These are phyloP conservation scores for Formica aserva DNA, from an alignment of 2,888 invertebrate species.

Conservation along the genomic window DNA sequence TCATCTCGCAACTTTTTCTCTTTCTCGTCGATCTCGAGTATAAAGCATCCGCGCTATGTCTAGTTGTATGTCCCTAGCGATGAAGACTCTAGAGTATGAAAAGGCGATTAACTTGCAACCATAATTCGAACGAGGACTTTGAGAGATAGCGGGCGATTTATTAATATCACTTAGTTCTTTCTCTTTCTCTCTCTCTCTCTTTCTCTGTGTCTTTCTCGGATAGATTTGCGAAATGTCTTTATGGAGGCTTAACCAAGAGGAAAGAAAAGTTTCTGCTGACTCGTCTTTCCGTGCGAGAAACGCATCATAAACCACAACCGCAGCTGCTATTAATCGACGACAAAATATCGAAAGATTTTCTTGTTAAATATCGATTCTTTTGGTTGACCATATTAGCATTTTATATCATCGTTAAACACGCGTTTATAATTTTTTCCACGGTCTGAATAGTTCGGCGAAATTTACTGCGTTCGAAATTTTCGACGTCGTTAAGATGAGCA, in stretches of 20 bases:
- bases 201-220: background rate
- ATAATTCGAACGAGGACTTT: background rate
- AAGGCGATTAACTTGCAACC: constrained; percentile 33
- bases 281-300: background rate
- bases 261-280: constrained; percentile 6
- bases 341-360: background rate
- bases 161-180: constrained; percentile 33
- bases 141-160: constrained; percentile 7
- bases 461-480: background rate
- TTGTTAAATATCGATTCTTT: background rate
- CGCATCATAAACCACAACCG: background rate
- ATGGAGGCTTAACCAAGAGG: background rate
- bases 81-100: constrained; percentile 7
- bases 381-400: background rate
- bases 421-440: background rate
- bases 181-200: background rate
- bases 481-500: background rate
- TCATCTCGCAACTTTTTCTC: constrained; percentile 12
- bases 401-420: background rate
- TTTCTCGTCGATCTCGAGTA: constrained; percentile 9
- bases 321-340: background rate
- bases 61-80: constrained; percentile 1
- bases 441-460: background rate
- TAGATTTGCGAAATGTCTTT: constrained; percentile 33
- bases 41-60: background rate